These are phyloP conservation scores for Gastrophysa polygoni DNA, from an alignment of 2,888 invertebrate genomes.

Conservation along the genomic window DNA sequence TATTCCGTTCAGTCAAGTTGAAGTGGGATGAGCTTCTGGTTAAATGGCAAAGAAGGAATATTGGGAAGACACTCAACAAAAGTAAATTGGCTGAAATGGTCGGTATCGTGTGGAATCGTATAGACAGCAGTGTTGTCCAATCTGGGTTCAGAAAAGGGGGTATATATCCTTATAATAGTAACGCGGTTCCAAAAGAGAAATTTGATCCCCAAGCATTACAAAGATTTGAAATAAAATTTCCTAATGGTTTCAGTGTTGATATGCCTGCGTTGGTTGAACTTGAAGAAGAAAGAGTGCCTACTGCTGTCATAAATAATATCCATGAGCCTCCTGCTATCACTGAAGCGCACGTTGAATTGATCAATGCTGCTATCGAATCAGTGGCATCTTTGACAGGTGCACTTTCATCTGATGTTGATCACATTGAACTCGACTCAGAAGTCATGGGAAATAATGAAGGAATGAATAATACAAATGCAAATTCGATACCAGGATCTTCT, in stretches of 20 bases:
- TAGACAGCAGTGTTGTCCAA: neutral
- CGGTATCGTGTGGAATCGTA: slow-evolving; percentile 2
- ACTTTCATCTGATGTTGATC: too few species aligned
- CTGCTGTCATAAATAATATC: too few species aligned
- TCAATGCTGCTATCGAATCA: too few species aligned
- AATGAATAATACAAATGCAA: too few species aligned
- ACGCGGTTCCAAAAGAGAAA: slow-evolving; percentile 5
- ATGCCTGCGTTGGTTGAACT: neutral
- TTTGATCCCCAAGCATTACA: slow-evolving; percentile 6
- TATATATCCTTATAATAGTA: neutral
- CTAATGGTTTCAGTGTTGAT: neutral
- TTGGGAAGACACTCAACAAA: neutral
- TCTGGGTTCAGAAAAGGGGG: slow-evolving; percentile 2
- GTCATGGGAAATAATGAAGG: too few species aligned
- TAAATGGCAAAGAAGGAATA: neutral
- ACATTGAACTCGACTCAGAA: too few species aligned
- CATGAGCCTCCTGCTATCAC: too few species aligned
- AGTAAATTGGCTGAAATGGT: neutral
- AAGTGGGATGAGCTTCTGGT: neutral
- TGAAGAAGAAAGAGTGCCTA: neutral
- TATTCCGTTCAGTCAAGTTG: slow-evolving; percentile 1
- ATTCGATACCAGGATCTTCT: too few species aligned
- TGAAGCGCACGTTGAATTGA: too few species aligned
- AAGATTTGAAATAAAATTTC: neutral
- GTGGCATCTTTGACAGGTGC: too few species aligned